Evolutionary conservation across 2,797 vertebrate genomes (phyloP), one percentile per base, ranked within the genome.

Genomic region (Crotalus adamanteus): DNA sequence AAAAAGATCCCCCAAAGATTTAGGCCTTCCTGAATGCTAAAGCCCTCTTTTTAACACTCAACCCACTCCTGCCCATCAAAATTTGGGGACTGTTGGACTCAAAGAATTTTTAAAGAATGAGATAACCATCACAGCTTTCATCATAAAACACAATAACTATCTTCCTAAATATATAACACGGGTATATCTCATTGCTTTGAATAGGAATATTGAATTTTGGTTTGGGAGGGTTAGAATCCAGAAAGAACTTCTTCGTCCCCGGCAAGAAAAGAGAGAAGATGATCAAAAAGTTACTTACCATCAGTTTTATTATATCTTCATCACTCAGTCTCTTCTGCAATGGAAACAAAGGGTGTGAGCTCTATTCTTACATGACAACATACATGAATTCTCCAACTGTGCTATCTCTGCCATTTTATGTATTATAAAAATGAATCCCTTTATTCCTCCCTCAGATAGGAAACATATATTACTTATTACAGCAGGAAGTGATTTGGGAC

Each of bases 221-320:
- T 83, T 37, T 4, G 3, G 8, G 9, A 22, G 37, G 7, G 3
- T 3, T 47, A 47, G 73, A 47, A 25, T 83, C 1, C 16, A 22
- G 42, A 78, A 83, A 83, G 42, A 20, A 1, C 20, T 47, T 3
- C 73, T 83, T 83, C 3, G 11, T 25, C 4, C 0, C 20, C 47
- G 12, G 9, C 20, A 83, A 47, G 18, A 83, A 83, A 83, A 47
- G 20, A 25, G 3, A 47, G 37, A 83, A 83, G 18, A 22, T 73
- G 16, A 8, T 7, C 18, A 42, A 78, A 9, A 3, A 47, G 37
- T 37, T 47, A 83, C 73, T 83, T 83, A 83, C 73, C 1, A 47
- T 25, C 2, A 83, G 2, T 0, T 47, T 4, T 2, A 12, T 12
- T 0, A 47, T 25, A 47, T 4, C 73, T 12, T 25, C 1, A 0